Evolutionary conservation across 2,888 invertebrate genomes (phyloP).

Genomic region (Pandemis cinnamomeana): DNA sequence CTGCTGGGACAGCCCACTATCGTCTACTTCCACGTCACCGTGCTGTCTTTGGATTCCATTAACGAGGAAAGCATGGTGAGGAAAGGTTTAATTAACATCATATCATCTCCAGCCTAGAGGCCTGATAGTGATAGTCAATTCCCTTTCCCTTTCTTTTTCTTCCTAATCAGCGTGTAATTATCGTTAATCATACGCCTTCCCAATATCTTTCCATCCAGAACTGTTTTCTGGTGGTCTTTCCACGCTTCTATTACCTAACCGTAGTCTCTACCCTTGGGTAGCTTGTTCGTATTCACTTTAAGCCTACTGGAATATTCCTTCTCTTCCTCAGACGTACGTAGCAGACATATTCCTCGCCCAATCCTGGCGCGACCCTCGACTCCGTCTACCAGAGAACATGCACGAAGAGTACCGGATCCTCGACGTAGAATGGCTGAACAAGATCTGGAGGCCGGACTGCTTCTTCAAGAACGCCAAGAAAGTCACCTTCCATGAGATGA

Average conservation of each 20-base stretch:
- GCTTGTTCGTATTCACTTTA: too few relatives aligned
- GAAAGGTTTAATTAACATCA: constrained; percentile 39
- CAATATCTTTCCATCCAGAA: too few relatives aligned
- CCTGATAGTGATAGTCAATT: too few relatives aligned
- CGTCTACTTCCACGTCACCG: constrained; percentile 96
- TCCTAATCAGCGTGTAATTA: too few relatives aligned
- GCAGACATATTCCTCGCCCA: constrained; percentile 96
- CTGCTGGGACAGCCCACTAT: constrained; percentile 93
- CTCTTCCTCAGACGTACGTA: constrained; percentile 91
- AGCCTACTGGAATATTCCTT: too few relatives aligned
- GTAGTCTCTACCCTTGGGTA: too few relatives aligned
- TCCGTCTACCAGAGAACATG: constrained; percentile 96
- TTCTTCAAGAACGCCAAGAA: constrained; percentile 98
- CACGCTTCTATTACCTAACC: too few relatives aligned
- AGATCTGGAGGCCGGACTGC: constrained; percentile 96
- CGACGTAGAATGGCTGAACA: constrained; percentile 94
- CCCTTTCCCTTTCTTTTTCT: too few relatives aligned
- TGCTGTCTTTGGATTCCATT: constrained; percentile 95
- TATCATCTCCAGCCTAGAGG: too few relatives aligned
- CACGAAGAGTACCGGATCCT: constrained; percentile 95
- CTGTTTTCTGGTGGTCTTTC: too few relatives aligned
- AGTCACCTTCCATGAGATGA: constrained; percentile 97
- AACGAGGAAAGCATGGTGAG: constrained; percentile 97
- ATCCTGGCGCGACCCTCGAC: constrained; percentile 95
- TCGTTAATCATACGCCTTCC: too few relatives aligned